Percentiles rank a stretch among this genome's conserved stretches.
These are phyloP conservation scores for Mystacornis crossleyi DNA, from an alignment of 2,113 vertebrate genomes.

Conservation along the genomic window DNA sequence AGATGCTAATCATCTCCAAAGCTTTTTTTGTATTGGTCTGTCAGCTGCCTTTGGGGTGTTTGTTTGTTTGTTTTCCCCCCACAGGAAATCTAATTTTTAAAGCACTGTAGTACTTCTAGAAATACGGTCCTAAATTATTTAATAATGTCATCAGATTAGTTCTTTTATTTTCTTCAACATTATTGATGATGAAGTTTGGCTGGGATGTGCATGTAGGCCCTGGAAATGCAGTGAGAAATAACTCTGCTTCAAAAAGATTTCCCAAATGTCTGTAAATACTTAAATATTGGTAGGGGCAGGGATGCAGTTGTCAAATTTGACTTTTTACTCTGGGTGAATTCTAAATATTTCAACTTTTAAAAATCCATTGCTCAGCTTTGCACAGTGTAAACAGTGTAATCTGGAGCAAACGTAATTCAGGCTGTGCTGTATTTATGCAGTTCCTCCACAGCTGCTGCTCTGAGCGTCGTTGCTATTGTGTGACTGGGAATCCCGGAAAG, in stretches of 20 bases:
- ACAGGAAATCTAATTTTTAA: neutral
- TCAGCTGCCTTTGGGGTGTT: neutral
- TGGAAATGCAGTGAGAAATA: neutral
- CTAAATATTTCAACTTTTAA: neutral
- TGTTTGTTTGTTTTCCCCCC: neutral
- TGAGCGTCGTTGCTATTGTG: neutral
- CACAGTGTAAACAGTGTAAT: neutral
- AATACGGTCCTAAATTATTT: neutral
- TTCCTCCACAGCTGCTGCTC: neutral
- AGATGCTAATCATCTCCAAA: neutral
- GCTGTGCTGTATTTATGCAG: neutral
- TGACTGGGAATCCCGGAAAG: neutral
- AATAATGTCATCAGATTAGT: neutral
- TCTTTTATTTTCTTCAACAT: neutral
- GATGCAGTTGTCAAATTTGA: neutral
- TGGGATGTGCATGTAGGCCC: neutral
- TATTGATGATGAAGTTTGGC: neutral
- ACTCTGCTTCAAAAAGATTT: neutral
- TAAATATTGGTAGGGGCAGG: neutral
- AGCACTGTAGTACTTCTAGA: neutral
- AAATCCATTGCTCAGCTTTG: neutral
- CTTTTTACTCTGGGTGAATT: neutral
- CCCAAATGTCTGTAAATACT: neutral
- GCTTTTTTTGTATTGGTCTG: neutral
- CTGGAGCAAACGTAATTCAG: neutral